Conservation (phyloP, 1,140 invertebrate genomes). For the Camponotus vicinus region DNA sequence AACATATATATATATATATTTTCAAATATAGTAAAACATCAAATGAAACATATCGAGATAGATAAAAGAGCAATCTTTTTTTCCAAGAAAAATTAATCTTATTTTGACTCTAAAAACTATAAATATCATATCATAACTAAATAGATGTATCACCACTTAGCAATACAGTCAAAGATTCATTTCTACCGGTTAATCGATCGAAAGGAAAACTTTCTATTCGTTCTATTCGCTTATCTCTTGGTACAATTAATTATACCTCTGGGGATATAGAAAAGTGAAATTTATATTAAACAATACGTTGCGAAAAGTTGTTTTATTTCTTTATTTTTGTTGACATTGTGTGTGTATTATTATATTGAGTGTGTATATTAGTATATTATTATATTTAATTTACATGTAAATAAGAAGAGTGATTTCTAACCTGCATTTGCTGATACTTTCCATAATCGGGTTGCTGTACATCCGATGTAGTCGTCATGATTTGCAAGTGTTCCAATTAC, state of each 20-base stretch:
- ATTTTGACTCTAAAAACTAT: no score
- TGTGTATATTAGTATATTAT: no score
- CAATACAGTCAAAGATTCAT: no score
- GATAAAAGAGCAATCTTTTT: no score
- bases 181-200: no score
- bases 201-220: no score
- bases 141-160: no score
- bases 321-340: not conserved
- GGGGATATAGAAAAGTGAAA: not conserved
- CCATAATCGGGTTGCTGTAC: not conserved
- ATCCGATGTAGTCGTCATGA: slow-evolving; percentile 25
- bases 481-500: not conserved
- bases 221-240: no score
- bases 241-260: not conserved
- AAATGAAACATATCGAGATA: no score
- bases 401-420: not conserved
- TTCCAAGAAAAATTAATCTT: no score
- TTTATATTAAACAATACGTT: not conserved
- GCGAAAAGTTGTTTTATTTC: not conserved
- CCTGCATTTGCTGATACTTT: not conserved
- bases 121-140: no score
- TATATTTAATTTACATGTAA: not conserved
- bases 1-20: not conserved
- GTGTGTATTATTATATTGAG: not conserved
- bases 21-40: no score